Evolutionary conservation across 2,888 invertebrate species (phyloP).

Genomic region (Cryptocephalus primarius): DNA sequence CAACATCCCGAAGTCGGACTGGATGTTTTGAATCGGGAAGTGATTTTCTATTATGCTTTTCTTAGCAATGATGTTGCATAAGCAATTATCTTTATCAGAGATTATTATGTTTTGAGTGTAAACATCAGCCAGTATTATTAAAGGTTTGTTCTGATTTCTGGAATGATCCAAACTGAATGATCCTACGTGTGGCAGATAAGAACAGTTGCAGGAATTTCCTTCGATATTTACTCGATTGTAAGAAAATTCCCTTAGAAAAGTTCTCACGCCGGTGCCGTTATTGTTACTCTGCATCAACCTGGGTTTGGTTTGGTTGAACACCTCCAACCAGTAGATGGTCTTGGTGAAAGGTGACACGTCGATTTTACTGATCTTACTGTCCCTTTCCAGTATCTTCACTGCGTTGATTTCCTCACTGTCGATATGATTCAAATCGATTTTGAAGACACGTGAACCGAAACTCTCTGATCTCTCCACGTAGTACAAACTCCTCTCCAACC

Average conservation of each 20-base stretch:
- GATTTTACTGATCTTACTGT: slow-evolving; percentile 51
- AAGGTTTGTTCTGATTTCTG: slow-evolving; percentile 37
- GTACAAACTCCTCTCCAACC: slow-evolving; percentile 76
- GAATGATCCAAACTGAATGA: slow-evolving; percentile 61
- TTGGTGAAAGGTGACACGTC: slow-evolving; percentile 67
- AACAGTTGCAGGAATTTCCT: slow-evolving; percentile 49
- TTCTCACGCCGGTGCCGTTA: slow-evolving; percentile 43
- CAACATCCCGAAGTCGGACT: slow-evolving; percentile 58
- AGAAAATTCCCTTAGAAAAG: slow-evolving; percentile 38
- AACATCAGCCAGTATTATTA: slow-evolving; percentile 55
- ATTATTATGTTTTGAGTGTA: slow-evolving; percentile 49
- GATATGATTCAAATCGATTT: slow-evolving; percentile 53
- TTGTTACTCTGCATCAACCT: slow-evolving; percentile 52
- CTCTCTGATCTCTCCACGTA: slow-evolving; percentile 53
- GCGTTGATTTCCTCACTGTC: slow-evolving; percentile 43
- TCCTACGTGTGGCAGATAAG: slow-evolving; percentile 49
- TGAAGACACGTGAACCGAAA: slow-evolving; percentile 47
- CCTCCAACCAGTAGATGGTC: slow-evolving; percentile 66
- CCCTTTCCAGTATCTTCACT: slow-evolving; percentile 44
- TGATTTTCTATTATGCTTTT: slow-evolving; percentile 20
- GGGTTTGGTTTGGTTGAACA: slow-evolving; percentile 27
- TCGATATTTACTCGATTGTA: not conserved
- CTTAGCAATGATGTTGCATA: slow-evolving; percentile 46
- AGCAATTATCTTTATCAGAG: slow-evolving; percentile 56
- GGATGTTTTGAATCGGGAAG: slow-evolving; percentile 53